Base-by-base conservation (phyloP, 64 coral and sea anemone species). In the Astreopora myriophthalma region DNA sequence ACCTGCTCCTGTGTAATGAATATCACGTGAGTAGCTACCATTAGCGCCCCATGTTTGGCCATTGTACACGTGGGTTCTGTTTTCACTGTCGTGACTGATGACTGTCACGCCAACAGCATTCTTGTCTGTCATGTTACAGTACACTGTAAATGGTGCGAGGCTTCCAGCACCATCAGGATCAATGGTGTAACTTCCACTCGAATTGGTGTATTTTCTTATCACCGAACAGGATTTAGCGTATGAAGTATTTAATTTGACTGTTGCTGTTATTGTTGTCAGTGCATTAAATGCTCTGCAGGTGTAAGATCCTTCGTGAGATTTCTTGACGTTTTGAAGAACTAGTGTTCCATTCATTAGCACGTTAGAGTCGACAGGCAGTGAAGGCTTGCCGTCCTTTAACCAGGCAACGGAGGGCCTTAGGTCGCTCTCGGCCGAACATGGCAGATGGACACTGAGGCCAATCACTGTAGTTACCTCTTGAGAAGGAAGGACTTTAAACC, bases 51-150 rank as follows among this genome's bases (percentile, higher is more conserved):
- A 0, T 33, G 13, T 14, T 55, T 12, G 12, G 49, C 51, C 51
- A 35, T 19, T 22, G 5, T 19, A 44, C 22, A 85, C 28, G 31
- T 85, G 55, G 7, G 40, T 85, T 12, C 82, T 85, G 60, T 24
- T 38, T 23, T 27, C 16, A 34, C 8, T 34, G 34, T 85, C 35
- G 63, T 85, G 82, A 34, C 82, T 85, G 22, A 85, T 69, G 17
- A 85, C 82, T 3, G 82, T 85, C 60, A 85, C 82, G 1, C 81
- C 81, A 20, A 85, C n/a, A n/a, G n/a, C n/a, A n/a, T 38, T 85
- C 22, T 85, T 85, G 22, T 85, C 82, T 8, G 34, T 85, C 82
- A 85, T 85, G 32, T 85, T 58, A 85, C 82, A 85, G 82, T 85
- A 69, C 64, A 85, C 82, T 27, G 62, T 85, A 39, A 85, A 85